phyloP scores from a whole-genome alignment of 2,888 invertebrate genomes.

The Galerucella nymphaeae region DNA sequence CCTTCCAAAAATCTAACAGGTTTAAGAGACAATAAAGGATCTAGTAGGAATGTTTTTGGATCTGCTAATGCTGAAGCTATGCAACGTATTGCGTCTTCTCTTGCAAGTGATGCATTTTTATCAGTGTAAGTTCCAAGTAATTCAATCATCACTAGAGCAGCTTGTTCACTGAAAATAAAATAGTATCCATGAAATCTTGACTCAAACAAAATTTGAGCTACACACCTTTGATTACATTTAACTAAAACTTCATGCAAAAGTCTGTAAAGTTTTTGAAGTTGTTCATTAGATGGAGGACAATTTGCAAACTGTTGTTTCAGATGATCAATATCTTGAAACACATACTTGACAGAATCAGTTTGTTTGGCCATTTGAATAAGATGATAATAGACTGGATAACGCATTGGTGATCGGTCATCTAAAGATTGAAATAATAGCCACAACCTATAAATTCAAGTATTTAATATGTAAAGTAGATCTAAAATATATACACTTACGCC shows the following conservation, averaged over 20 bases:
- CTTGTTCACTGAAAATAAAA: constrained; percentile 77
- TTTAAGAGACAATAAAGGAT: constrained; percentile 91
- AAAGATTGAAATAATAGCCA: constrained; percentile 94
- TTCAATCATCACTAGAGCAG: constrained; percentile 97
- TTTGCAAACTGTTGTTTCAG: constrained; percentile 82
- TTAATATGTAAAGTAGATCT: not conserved
- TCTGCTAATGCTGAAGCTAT: constrained; percentile 96
- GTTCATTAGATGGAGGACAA: constrained; percentile 86
- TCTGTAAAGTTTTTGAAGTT: constrained; percentile 91
- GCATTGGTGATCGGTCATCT: constrained; percentile 83
- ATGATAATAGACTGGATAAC: constrained; percentile 94
- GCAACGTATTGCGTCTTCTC: constrained; percentile 96
- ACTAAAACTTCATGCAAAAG: constrained; percentile 89
- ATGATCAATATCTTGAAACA: constrained; percentile 86
- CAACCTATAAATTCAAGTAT: constrained; percentile 70
- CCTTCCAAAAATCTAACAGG: constrained; percentile 96
- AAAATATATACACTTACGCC: constrained; percentile 73
- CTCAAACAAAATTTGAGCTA: not conserved
- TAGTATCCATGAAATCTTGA: not conserved
- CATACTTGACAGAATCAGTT: constrained; percentile 85
- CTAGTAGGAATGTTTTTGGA: constrained; percentile 94
- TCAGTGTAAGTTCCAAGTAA: constrained; percentile 95
- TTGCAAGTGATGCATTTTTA: constrained; percentile 95
- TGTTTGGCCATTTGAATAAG: constrained; percentile 90
- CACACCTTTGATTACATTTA: constrained; percentile 85